phyloP scores from a whole-genome alignment of 2,888 invertebrate genomes.

The Apotomis capreana region DNA sequence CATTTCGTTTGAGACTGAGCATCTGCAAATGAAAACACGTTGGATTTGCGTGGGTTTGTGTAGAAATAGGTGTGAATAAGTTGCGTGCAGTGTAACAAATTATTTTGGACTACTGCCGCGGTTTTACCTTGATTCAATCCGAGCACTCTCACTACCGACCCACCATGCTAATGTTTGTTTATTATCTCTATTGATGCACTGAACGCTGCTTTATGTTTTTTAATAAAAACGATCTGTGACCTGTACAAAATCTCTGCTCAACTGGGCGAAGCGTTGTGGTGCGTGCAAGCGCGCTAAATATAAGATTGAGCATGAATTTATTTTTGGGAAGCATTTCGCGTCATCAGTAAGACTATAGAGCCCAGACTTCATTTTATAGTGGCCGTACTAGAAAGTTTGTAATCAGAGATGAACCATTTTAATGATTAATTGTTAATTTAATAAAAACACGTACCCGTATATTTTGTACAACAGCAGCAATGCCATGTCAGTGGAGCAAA shows the following conservation, averaged over 20 bases:
- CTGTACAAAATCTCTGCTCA: constrained; percentile 78
- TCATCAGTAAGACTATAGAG: constrained; percentile 67
- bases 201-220: constrained; percentile 57
- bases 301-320: constrained; percentile 81
- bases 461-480: constrained; percentile 39
- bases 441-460: constrained; percentile 40
- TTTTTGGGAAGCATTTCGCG: constrained; percentile 80
- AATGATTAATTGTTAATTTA: neutral
- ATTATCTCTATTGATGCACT: constrained; percentile 59
- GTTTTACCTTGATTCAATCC: constrained; percentile 75
- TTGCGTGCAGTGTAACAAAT: constrained; percentile 76
- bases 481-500: constrained; percentile 37
- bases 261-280: constrained; percentile 74
- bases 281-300: constrained; percentile 80
- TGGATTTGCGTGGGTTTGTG: constrained; percentile 80
- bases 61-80: constrained; percentile 82
- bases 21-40: constrained; percentile 78
- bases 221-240: constrained; percentile 69
- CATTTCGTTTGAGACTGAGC: constrained; percentile 78
- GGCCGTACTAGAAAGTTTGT: constrained; percentile 48
- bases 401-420: constrained; percentile 34
- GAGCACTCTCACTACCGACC: constrained; percentile 57
- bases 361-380: constrained; percentile 44
- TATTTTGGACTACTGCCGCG: constrained; percentile 71
- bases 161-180: constrained; percentile 63